A percentile compares a stretch with the other conserved stretches of the same genome.
Evolutionary conservation across 2,113 vertebrate genomes (phyloP).

Genomic region (Sitta europaea): DNA sequence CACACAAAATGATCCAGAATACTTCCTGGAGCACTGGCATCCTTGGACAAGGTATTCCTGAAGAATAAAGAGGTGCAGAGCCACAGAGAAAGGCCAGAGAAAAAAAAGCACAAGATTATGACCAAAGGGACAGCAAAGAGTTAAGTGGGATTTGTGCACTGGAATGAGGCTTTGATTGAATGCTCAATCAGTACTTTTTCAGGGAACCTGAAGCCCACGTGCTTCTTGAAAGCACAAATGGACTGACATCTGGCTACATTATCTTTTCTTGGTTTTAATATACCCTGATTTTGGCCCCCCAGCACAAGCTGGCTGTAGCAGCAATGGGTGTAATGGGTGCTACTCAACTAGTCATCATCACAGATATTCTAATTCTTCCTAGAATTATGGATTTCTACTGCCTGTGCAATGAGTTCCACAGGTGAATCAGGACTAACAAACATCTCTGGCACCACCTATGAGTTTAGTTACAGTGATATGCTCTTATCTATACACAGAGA

Average conservation of each 20-base stretch:
- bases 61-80: not conserved
- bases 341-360: not conserved
- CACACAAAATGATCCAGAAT: not conserved
- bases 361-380: not conserved
- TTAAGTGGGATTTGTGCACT: not conserved
- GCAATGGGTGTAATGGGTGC: too few relatives aligned
- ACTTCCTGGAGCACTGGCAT: not conserved
- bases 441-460: not conserved
- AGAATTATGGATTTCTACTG: not conserved
- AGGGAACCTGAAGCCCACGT: not conserved
- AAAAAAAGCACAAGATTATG: not conserved
- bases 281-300: not conserved
- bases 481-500: not conserved
- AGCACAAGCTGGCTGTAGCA: not conserved
- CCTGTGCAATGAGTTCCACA: not conserved
- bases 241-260: not conserved
- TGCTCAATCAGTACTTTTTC: not conserved
- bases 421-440: not conserved
- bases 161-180: not conserved
- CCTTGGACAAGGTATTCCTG: not conserved
- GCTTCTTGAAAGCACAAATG: not conserved
- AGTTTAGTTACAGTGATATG: not conserved
- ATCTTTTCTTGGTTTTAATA: not conserved
- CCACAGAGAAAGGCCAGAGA: not conserved
- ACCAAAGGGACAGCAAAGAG: not conserved